phyloP scores from a whole-genome alignment of 2,797 vertebrate genomes.

The Lindbergichthys nudifrons region DNA sequence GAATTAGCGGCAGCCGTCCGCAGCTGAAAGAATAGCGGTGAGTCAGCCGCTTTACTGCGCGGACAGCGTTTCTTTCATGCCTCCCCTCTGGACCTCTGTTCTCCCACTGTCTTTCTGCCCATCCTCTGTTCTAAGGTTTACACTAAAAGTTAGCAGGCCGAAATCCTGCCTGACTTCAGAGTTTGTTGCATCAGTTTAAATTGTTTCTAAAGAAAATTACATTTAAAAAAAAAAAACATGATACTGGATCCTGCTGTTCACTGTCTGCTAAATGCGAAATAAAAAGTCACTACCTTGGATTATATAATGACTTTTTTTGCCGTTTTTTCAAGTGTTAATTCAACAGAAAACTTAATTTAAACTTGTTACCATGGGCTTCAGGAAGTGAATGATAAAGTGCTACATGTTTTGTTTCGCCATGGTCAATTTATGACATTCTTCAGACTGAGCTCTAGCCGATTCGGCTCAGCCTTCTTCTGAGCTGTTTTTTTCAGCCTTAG shows the following conservation, averaged over 20 bases:
- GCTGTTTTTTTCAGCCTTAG: not conserved
- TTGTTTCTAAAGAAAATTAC: not conserved
- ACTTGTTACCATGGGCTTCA: not conserved
- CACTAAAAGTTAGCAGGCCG: not conserved
- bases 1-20: conserved; percentile 74
- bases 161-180: not conserved
- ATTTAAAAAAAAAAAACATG: too few species aligned
- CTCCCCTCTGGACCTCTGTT: conserved; percentile 31
- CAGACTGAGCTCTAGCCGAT: too few species aligned
- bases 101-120: not conserved
- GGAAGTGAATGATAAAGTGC: not conserved
- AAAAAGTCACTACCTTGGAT: not conserved
- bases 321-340: not conserved
- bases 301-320: not conserved
- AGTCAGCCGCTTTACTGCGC: conserved; percentile 83
- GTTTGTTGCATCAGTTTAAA: not conserved
- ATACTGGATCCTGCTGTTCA: not conserved
- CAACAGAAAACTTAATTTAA: not conserved
- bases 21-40: conserved; percentile 79
- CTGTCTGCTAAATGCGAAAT: not conserved
- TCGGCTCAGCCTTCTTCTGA: not conserved
- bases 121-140: not conserved
- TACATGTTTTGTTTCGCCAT: too few species aligned
- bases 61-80: conserved; percentile 75
- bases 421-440: too few species aligned